A percentile compares a stretch with the other conserved stretches of the same genome.
Evolutionary conservation across 2,888 invertebrate genomes (phyloP).

Genomic region (Melanotus villosus): DNA sequence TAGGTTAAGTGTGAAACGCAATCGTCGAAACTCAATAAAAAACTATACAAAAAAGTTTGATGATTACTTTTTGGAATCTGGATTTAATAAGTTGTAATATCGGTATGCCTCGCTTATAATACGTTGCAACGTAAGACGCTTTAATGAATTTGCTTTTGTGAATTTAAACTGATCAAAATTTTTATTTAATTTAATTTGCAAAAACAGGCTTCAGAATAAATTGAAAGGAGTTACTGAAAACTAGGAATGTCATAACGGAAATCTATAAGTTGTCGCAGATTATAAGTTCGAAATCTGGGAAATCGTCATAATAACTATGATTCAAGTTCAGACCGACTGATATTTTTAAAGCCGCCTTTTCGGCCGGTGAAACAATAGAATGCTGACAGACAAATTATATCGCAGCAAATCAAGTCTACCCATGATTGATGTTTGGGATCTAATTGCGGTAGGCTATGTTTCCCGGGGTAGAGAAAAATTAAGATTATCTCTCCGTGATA

Average conservation of each 20-base stretch:
- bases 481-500: not conserved
- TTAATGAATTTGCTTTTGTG: too few relatives aligned
- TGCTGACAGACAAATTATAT: slow-evolving; percentile 50
- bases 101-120: slow-evolving; percentile 12
- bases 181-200: too few relatives aligned
- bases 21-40: slow-evolving; percentile 4
- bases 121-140: not conserved
- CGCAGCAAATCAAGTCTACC: slow-evolving; percentile 35
- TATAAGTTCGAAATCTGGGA: slow-evolving; percentile 23
- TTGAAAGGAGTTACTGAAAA: too few relatives aligned
- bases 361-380: slow-evolving; percentile 45
- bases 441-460: slow-evolving; percentile 17
- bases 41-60: slow-evolving; percentile 13
- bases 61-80: not conserved
- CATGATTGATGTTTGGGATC: slow-evolving; percentile 27
- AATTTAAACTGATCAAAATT: too few relatives aligned
- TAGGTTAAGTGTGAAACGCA: slow-evolving; percentile 7
- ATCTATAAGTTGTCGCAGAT: not conserved
- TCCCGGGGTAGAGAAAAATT: not conserved
- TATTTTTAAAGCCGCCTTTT: slow-evolving; percentile 34
- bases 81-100: not conserved
- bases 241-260: too few relatives aligned
- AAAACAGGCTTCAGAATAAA: too few relatives aligned
- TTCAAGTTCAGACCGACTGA: slow-evolving; percentile 18
- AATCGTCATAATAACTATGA: slow-evolving; percentile 37